Base-by-base conservation (phyloP, 2,888 invertebrate species). In the Trissoscelio sp. region DNA sequence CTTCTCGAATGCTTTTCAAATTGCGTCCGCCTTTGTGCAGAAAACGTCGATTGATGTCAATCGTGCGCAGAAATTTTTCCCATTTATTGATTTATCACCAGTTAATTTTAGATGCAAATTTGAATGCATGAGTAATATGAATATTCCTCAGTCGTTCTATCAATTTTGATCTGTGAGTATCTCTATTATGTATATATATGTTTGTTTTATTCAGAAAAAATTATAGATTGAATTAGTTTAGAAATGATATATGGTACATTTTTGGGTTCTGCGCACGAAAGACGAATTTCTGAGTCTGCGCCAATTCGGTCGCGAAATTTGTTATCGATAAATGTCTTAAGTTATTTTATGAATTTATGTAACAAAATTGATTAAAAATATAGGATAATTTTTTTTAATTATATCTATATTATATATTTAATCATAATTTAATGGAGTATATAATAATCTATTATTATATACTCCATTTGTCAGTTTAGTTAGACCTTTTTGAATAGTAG, bases 41-140 rank as follows among this genome's bases (percentile, higher is more conserved):
- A 12, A 12, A 6, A 24, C 24, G 48, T 48, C 7, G 22, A 48
- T 24, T 22, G 20, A n/a, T 48, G 24, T 48, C 48, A 48, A 48
- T 24, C 48, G 48, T 48, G 48, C 24, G 48, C 24, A 24, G n/a
- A 22, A 22, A 48, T n/a, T 48, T 48, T 48, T 12, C 3, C 5
- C 4, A 12, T 48, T 24, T 48, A 48, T 48, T 48, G 48, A 48
- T 48, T 48, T 37, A 37, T n/a, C n/a, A n/a, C n/a, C n/a, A 11
- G 37, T 37, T 37, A 37, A 37, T 11, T 37, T 37, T 9, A n/a
- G 37, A 37, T 37, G n/a, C 37, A 37, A n/a, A 1, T 37, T 37
- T 37, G n/a, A 4, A 24, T 5, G 24, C 24, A 5, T 24, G 24
- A 3, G 24, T 4, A 5, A 24, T 5, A 24, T 5, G 24, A 24